A percentile compares a stretch with the other conserved stretches of the same genome.
Evolutionary conservation across 1,140 invertebrate genomes (phyloP).

Genomic region (Drosophila willistoni): DNA sequence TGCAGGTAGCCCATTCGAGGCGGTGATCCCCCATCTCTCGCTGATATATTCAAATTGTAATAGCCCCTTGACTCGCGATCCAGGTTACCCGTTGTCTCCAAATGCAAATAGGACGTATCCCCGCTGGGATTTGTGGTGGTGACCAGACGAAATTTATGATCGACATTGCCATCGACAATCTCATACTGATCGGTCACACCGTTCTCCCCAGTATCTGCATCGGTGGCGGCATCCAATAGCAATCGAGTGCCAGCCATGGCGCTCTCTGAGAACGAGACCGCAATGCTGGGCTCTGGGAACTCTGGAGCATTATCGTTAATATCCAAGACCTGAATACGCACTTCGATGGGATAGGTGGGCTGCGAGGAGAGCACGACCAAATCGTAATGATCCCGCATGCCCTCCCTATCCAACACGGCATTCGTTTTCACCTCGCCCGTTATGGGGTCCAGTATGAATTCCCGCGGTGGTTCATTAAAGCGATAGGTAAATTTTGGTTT

Average conservation of each 20-base stretch:
- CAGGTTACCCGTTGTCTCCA: constrained; percentile 94
- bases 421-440: constrained; percentile 93
- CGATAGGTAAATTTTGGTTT: constrained; percentile 94
- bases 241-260: constrained; percentile 93
- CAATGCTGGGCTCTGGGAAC: constrained; percentile 94
- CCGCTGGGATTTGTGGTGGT: constrained; percentile 94
- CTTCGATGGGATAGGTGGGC: constrained; percentile 96
- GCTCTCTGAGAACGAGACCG: constrained; percentile 95
- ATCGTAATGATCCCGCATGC: constrained; percentile 92
- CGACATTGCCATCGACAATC: constrained; percentile 93
- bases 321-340: constrained; percentile 92
- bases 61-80: constrained; percentile 93
- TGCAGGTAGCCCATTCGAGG: constrained; percentile 92
- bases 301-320: constrained; percentile 95
- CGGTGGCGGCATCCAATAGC: constrained; percentile 93
- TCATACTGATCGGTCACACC: constrained; percentile 93
- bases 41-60: constrained; percentile 95
- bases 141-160: constrained; percentile 93
- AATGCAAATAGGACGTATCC: constrained; percentile 93
- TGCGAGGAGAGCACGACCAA: constrained; percentile 95
- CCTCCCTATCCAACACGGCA: constrained; percentile 91
- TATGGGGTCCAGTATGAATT: constrained; percentile 91
- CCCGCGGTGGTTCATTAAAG: constrained; percentile 94
- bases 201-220: constrained; percentile 93
- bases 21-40: constrained; percentile 92